Base-by-base conservation (phyloP, 2,888 invertebrate genomes). In the Orthonevra nobilis region DNA sequence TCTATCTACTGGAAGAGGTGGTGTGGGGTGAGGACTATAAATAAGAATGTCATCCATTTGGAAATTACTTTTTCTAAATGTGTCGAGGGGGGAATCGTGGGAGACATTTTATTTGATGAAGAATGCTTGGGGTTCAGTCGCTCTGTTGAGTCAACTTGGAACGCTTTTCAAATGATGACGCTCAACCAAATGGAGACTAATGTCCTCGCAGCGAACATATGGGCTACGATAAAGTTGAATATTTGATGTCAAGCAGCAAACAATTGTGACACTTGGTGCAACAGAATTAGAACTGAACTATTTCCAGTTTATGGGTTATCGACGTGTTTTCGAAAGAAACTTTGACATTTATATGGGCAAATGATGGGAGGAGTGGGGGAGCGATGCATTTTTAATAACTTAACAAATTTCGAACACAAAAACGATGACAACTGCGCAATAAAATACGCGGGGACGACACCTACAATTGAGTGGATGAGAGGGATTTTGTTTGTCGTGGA, bases 11-110 rank as follows among this genome's bases (percentile, higher is more conserved):
- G 6, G 48, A 20, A n/a, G 58, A n/a, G n/a, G n/a, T n/a, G n/a
- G n/a, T n/a, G 56, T 20, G 64, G 46, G 48, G 40, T 36, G 54
- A 17, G 17, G 44, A 42, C 64, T 61, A 68, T 73, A 68, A 79
- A 79, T 79, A 68, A 79, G 48, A 79, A 42, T 61, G 68, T 48
- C 68, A 73, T 66, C 79, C 66, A 73, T 79, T 72, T 79, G 79
- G 61, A 79, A 69, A 66, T 77, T 77, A 66, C 77, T 66, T 54
- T 6, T 34, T 56, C 15, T n/a, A 7, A 4, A 7, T 30, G 4
- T 30, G 56, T 4, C 14, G 52, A 26, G 7, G 28, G 14, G 30
- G 26, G 32, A 42, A 68, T 54, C 73, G 73, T 73, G 66, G 73
- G 66, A 66, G 79, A 73, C 48, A 61, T 56, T 66, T 36, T 42